Evolutionary conservation across 30 jellyfish, hydroid and myxozoan species (phyloP).

Genomic region (Aurelia sp.): DNA sequence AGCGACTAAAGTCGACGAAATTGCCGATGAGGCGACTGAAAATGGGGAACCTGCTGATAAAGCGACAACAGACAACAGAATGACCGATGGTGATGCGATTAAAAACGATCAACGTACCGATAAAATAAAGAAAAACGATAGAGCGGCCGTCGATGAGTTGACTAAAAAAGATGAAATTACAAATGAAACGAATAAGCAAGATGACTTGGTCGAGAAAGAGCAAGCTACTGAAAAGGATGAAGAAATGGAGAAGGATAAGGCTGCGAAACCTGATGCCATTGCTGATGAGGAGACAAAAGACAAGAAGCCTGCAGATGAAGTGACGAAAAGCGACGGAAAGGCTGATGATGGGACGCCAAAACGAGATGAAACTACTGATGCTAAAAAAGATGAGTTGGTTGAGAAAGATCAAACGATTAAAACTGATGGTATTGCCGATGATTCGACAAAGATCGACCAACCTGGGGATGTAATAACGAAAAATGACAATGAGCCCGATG

Average conservation of each 20-base stretch:
- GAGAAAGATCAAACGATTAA: background rate
- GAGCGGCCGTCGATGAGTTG: background rate
- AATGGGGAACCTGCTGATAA: background rate
- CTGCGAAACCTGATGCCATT: no score
- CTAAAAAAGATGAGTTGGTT: conserved; percentile 6
- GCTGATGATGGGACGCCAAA: background rate
- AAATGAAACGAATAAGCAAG: background rate
- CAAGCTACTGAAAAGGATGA: background rate
- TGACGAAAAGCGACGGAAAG: background rate
- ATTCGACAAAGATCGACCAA: no score
- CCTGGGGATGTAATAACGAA: background rate
- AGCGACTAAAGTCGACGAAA: no score
- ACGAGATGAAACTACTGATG: background rate
- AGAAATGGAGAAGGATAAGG: no score
- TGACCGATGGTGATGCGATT: background rate
- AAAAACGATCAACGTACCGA: background rate
- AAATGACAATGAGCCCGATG: background rate
- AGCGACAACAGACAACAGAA: background rate
- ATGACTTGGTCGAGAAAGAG: conserved; percentile 3
- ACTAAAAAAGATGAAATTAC: background rate
- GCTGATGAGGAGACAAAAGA: background rate
- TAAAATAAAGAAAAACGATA: background rate
- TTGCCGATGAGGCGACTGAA: no score
- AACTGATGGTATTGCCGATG: background rate
- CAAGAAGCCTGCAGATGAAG: background rate